phyloP scores from a whole-genome alignment of 2,797 vertebrate genomes.

The Choloepus didactylus region DNA sequence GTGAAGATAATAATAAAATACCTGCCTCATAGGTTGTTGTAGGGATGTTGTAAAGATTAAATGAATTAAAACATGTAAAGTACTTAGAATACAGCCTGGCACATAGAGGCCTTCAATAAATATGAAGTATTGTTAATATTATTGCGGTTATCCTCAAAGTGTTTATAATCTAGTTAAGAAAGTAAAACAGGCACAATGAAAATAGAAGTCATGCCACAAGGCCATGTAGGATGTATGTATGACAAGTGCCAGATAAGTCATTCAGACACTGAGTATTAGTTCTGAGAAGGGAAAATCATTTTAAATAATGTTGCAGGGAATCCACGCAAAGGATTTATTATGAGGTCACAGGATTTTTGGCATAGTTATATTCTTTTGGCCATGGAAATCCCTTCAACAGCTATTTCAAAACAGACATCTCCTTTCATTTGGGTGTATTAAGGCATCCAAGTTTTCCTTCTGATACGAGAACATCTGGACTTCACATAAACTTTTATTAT shows the following conservation, averaged over 20 bases:
- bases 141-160: constrained; percentile 26
- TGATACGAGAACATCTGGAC: constrained; percentile 9
- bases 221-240: not conserved
- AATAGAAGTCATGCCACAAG: constrained; percentile 1
- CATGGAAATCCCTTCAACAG: constrained; percentile 40
- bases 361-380: constrained; percentile 45
- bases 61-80: constrained; percentile 11
- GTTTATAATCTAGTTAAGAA: constrained; percentile 39
- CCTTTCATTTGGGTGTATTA: not conserved
- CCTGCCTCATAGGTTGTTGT: not conserved
- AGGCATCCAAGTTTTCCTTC: constrained; percentile 44
- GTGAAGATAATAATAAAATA: constrained; percentile 27
- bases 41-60: constrained; percentile 20
- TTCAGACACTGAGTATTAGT: constrained; percentile 7
- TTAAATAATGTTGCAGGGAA: constrained; percentile 53
- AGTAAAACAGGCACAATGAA: constrained; percentile 51
- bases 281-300: constrained; percentile 59
- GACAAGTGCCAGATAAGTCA: constrained; percentile 53
- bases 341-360: constrained; percentile 57
- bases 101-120: not conserved
- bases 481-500: constrained; percentile 50
- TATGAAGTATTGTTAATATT: not conserved
- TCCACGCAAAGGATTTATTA: constrained; percentile 49
- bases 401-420: constrained; percentile 26
- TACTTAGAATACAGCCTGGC: not conserved